Evolutionary conservation across 1,140 invertebrate genomes (phyloP).

Genomic region (Calephelis nemesis): DNA sequence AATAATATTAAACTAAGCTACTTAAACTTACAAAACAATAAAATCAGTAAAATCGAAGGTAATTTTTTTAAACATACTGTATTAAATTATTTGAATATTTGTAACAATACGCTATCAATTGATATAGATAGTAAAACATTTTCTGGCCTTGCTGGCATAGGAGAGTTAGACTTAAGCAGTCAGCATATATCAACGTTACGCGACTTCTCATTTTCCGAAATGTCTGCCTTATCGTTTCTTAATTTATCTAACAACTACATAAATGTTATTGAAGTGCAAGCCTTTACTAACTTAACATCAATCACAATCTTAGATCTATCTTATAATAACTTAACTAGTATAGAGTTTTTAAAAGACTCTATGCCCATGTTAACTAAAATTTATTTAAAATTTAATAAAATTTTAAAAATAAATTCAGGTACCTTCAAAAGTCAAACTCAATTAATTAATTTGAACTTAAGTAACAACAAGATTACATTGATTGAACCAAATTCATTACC

Average conservation of each 20-base stretch:
- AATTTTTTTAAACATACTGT: slow-evolving; percentile 46
- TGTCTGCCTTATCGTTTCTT: slow-evolving; percentile 38
- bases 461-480: slow-evolving; percentile 46
- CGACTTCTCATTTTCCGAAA: slow-evolving; percentile 44
- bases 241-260: slow-evolving; percentile 58
- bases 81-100: slow-evolving; percentile 48
- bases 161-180: slow-evolving; percentile 41
- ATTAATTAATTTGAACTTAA: slow-evolving; percentile 52
- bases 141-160: slow-evolving; percentile 40
- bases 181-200: slow-evolving; percentile 48
- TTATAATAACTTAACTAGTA: slow-evolving; percentile 42
- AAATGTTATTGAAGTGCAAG: slow-evolving; percentile 35
- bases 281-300: slow-evolving; percentile 35
- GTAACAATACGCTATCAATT: slow-evolving; percentile 48
- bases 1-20: slow-evolving; percentile 47
- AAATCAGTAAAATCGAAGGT: slow-evolving; percentile 47
- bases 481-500: slow-evolving; percentile 50
- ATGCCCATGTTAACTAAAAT: slow-evolving; percentile 48
- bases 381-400: slow-evolving; percentile 50
- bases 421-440: slow-evolving; percentile 43
- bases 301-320: slow-evolving; percentile 52
- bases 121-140: slow-evolving; percentile 46
- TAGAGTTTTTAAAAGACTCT: slow-evolving; percentile 45
- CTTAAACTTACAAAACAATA: slow-evolving; percentile 52
- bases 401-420: slow-evolving; percentile 34